Conservation (phyloP, 2,888 invertebrate genomes). For the Apodemia duryi region DNA sequence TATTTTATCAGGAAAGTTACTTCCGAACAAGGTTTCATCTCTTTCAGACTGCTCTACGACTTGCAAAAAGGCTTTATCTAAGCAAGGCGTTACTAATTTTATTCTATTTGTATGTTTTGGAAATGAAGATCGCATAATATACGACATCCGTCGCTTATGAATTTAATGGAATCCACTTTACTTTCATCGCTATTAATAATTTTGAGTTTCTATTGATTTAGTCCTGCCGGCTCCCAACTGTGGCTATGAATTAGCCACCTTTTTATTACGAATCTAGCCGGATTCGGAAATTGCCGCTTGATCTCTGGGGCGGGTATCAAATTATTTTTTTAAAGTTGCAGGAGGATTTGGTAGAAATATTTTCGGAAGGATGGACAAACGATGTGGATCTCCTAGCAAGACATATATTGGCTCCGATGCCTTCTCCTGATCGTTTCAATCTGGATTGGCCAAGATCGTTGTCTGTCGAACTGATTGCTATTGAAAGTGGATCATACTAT, state of each 20-base stretch:
- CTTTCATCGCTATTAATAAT: background rate
- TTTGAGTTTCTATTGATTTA: background rate
- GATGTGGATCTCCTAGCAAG: conserved; percentile 76
- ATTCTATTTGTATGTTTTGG: conserved; percentile 18
- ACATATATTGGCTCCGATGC: conserved; percentile 76
- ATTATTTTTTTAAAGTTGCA: conserved; percentile 31
- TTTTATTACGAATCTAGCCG: no score
- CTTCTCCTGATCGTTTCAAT: conserved; percentile 78
- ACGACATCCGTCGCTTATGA: conserved; percentile 22
- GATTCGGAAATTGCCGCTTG: no score
- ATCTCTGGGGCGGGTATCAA: no score
- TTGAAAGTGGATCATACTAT: conserved; percentile 85
- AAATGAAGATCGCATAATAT: conserved; percentile 25
- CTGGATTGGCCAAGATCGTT: conserved; percentile 83
- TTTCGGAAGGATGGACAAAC: conserved; percentile 89
- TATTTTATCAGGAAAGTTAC: conserved; percentile 26
- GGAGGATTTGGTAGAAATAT: conserved; percentile 86
- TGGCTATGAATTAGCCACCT: no score
- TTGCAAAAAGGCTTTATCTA: conserved; percentile 24
- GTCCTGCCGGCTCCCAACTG: no score
- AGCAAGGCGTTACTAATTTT: conserved; percentile 18
- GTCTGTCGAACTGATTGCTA: conserved; percentile 88
- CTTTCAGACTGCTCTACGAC: conserved; percentile 22
- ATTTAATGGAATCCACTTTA: conserved; percentile 13
- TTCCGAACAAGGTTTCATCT: conserved; percentile 28